Base-by-base conservation (phyloP, 2,113 vertebrate genomes). In the Edolisoma coerulescens region DNA sequence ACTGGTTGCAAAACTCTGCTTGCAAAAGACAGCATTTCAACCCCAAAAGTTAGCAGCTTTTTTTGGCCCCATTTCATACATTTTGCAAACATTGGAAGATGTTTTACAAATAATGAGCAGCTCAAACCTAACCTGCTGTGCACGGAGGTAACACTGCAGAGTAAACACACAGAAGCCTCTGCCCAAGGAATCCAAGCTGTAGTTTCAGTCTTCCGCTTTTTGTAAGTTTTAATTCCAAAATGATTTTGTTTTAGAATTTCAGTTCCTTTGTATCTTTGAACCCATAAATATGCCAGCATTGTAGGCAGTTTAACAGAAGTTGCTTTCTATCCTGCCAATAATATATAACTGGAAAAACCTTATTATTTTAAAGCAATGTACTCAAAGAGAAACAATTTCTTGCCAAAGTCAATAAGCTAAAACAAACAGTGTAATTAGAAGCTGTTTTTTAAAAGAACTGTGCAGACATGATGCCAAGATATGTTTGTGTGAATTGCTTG, bases 141-240 rank as follows among this genome's bases (percentile, higher is more conserved):
- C 54, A 11, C 0, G 0, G 49, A 74, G 33, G 73, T 45, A 52
- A 49, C 7, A 0, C 13, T 69, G 57, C 26, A 60, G 65, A 71
- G 24, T 49, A 82, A 80, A 19, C 0, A 9, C 35, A 32, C 20
- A 69, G 39, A 60, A 69, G 17, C 17, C 11, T 77, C 64, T 84
- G 53, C 35, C 59, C 2, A 0, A 33, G 61, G 54, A 76, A 68
- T 28, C 49, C 33, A 59, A 54, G 15, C 4, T 81, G 32, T 41
- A 23, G 17, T 47, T 83, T 52, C 30, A 54, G 27, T 44, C 35
- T 76, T 56, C 19, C 5, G 4, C 3, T 85, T 76, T 57, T 71
- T 27, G 6, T 44, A 44, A 37, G 49, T 64, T 64, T 79, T 33
- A 27, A 90, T 89, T 93, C 35, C 47, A 67, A 63, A 74, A 50